These are phyloP conservation scores for Polyploca ridens DNA, from an alignment of 2,888 invertebrate species.

Conservation along the genomic window DNA sequence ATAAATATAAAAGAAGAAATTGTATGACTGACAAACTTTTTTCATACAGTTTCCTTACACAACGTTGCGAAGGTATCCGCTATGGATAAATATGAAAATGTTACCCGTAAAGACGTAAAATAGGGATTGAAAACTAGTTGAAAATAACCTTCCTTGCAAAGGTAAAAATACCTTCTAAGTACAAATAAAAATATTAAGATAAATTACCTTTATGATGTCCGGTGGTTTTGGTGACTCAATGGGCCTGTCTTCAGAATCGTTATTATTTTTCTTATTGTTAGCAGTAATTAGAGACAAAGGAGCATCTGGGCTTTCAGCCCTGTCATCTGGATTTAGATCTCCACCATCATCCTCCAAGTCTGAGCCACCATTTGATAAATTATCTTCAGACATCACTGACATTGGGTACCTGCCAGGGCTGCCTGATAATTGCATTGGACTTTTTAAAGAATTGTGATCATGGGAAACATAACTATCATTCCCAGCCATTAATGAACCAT, in stretches of 20 bases:
- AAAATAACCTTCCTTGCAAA: too few relatives aligned
- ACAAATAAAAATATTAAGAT: neutral
- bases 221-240: slow-evolving; percentile 82
- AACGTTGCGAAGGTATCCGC: too few relatives aligned
- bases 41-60: too few relatives aligned
- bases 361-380: slow-evolving; percentile 86
- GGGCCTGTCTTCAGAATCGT: slow-evolving; percentile 76
- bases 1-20: neutral
- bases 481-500: slow-evolving; percentile 86
- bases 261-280: slow-evolving; percentile 71
- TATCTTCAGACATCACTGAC: slow-evolving; percentile 88
- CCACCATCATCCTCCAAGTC: slow-evolving; percentile 89
- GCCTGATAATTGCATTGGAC: slow-evolving; percentile 83
- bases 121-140: too few relatives aligned
- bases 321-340: slow-evolving; percentile 79
- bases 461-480: slow-evolving; percentile 85
- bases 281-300: slow-evolving; percentile 89
- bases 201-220: slow-evolving; percentile 78
- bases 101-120: too few relatives aligned
- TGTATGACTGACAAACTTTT: too few relatives aligned
- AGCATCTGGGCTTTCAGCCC: slow-evolving; percentile 87
- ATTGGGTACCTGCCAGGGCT: slow-evolving; percentile 85
- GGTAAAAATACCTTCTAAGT: neutral
- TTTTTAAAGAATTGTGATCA: slow-evolving; percentile 86
- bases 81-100: too few relatives aligned